Evolutionary conservation across 2,113 vertebrate genomes (phyloP), one percentile per base, ranked within the genome.

Genomic region (Acanthochromis polyacanthus): DNA sequence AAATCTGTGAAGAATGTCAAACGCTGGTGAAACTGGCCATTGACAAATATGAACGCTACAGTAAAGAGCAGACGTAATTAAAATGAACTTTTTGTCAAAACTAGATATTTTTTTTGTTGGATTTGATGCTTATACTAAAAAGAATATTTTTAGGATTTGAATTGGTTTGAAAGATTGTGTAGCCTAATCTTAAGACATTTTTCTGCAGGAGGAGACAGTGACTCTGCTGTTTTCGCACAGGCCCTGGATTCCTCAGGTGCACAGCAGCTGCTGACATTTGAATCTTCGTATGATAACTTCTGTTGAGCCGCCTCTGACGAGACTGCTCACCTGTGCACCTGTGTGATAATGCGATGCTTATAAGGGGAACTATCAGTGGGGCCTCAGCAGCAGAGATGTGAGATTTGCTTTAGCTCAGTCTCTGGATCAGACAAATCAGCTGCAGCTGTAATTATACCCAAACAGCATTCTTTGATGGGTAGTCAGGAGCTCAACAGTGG

Each of bases 181-280:
- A n/a, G n/a, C n/a, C n/a, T n/a, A n/a, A n/a, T n/a, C n/a, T n/a
- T n/a, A n/a, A n/a, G n/a, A n/a, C n/a, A n/a, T n/a, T n/a, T n/a
- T n/a, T n/a, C n/a, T n/a, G n/a, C n/a, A n/a, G 32, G 40, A 66
- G 36, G 36, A 65, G n/a, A 83, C 63, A 67, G 25, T 15, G 50
- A 15, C 10, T n/a, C 40, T 25, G 36, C 15, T 85, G 80, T 78
- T 52, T 59, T 45, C 60, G 7, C 65, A 22, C 51, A 50, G 71
- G 56, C 19, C 23, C 65, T 55, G 12, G 9, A 71, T 75, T 63
- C 63, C 23, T 64, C 20, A 16, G 30, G 4, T 22, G 16, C 43
- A 30, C 53, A 11, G 46, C 19, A 59, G 50, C 66, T 64, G 58
- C 50, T 20, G 23, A 14, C 19, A 25, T 68, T 50, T 78, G 30